Evolutionary conservation across 1,140 invertebrate species (phyloP), one percentile per base, ranked within the genome.

Genomic region (Lepidurus couesii): DNA sequence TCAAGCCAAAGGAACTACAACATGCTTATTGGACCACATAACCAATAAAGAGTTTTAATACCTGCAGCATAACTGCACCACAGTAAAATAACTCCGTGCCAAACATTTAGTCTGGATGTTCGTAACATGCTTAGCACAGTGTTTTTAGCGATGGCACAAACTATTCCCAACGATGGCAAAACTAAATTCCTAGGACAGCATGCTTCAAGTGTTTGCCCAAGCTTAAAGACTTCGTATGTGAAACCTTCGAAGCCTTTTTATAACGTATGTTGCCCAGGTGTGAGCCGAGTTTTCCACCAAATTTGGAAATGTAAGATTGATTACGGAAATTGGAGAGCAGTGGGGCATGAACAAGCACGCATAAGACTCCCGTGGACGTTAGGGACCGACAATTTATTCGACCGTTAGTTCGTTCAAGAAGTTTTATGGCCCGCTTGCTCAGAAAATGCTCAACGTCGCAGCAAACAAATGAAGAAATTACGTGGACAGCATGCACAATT

Each of bases 271-370:
- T n/a, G 13, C 53, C 53, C 53, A 65, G 53, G 53, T 65, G 53
- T 65, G 21, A 9, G 53, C 53, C 7, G 13, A 65, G 53, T 65
- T 21, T 16, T 65, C 53, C 6, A 65, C 53, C 53, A 65, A 65
- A 65, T 65, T 65, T 65, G 53, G 53, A 65, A 65, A 65, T 65
- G 34, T 34, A 65, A 21, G 53, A 65, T 65, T 65, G 21, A 65
- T 65, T 65, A 65, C 53, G 6, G 8, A 65, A 65, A 65, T 16
- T 65, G 53, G 53, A 65, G 53, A 65, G 53, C 53, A 65, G 53
- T 21, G n/a, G 53, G 53, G 53, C 53, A 65, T 65, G 53, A 65
- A 21, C 53, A 65, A 65, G 53, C 53, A 65, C 53, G 53, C 53
- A 65, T 65, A 65, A 65, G 53, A 65, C 53, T n/a, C 53, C 53